Base-by-base conservation (phyloP, 2,888 invertebrate genomes). In the Stenurella melanura region DNA sequence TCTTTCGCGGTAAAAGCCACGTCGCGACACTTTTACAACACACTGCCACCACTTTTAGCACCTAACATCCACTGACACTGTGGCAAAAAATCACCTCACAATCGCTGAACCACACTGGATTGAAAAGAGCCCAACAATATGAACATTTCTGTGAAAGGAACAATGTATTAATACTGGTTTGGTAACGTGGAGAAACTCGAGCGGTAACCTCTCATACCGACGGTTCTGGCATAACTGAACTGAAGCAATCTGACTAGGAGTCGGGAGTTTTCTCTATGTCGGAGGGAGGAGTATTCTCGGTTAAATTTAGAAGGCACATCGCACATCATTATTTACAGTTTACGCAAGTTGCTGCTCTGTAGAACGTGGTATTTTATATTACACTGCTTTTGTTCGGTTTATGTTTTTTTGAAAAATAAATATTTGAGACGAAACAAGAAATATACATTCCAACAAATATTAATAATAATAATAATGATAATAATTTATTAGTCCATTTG, bases 21-120 rank as follows among this genome's bases (percentile, higher is more conserved):
- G 86, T 84, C 83, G 84, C 81, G 83, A 86, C 87, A 86, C 86
- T 85, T 86, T 86, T 85, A 83, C 80, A 84, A 81, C 80, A 83
- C 82, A 77, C 80, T 74, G 66, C 73, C 71, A 72, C 71, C 71
- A 72, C 71, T 63, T 72, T 63, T n/a, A 72, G 71, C 71, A 63
- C 71, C 50, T 38, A 71, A 71, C 50, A 61, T 50, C 61, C 71
- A 71, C 71, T 72, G 71, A 50, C 71, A 72, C 71, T 54, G 63
- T 38, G 61, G 71, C 54, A n/a, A 26, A 72, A 72, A 63, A 72
- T 30, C 63, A 63, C 71, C 71, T 72, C 71, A 72, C 71, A 72
- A 72, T 63, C 30, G 71, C 71, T 21, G 71, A 50, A 72, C 71
- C 61, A 50, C 63, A 72, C 71, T 54, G 71, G 26, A 54, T 54